Base-by-base conservation (phyloP, 2,888 invertebrate genomes). In the Saturnia japonica region DNA sequence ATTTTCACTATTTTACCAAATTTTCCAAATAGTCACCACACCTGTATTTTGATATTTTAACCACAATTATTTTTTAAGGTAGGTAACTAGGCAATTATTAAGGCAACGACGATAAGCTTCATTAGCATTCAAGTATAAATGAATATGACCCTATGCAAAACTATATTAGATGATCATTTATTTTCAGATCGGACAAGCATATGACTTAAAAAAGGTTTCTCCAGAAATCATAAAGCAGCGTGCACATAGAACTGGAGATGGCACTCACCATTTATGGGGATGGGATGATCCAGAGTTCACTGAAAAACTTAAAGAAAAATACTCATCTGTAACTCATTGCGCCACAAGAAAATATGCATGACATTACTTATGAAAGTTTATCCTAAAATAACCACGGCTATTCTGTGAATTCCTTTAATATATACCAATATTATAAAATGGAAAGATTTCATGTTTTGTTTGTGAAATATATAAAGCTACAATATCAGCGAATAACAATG, bases 191-290 rank as follows among this genome's bases (percentile, higher is more conserved):
- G 97, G 97, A 3, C 96, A 96, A 94, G 97, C 96, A 0, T 97
- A 97, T 84, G 97, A 97, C 82, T 87, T 97, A 74, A 97, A 97
- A 85, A 95, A 95, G 3, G 97, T 96, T 0, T 94, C 96, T 0
- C 87, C 89, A 14, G 95, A 95, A n/a, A 95, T 96, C 81, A 94
- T 96, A 68, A 92, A 94, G 78, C 95, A 95, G 75, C 91, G 96
- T 1, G 95, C 95, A 0, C 87, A 94, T 73, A 93, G 96, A 69
- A 96, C 96, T 0, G 96, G 96, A 1, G 96, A 96, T 76, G 96
- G 96, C 0, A 94, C 93, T 8, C 96, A 96, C 80, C 95, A 95
- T 69, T 85, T 96, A 9, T 96, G 96, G 96, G 96, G 96, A 54
- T 96, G 96, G 96, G 96, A 95, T 62, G 96, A 96, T 82, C 95